phyloP scores from a whole-genome alignment of 2,797 vertebrate genomes.

The Apogon hyalosoma region DNA sequence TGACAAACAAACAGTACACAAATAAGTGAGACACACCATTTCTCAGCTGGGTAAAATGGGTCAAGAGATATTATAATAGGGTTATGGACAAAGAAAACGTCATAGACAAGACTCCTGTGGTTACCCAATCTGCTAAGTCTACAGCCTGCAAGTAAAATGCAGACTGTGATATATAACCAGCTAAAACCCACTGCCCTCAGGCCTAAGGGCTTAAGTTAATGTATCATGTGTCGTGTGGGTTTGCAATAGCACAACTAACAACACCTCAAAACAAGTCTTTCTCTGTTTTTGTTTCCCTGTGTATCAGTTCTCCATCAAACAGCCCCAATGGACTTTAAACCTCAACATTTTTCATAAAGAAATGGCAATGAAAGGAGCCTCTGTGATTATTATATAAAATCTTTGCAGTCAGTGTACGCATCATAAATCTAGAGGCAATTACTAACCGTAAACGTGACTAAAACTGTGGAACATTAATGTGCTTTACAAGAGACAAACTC shows the following conservation, averaged over 20 bases:
- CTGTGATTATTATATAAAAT: neutral
- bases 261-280: neutral
- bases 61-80: slow-evolving; percentile 27
- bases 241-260: slow-evolving; percentile 4
- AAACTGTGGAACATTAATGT: neutral
- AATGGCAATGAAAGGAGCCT: neutral
- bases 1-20: slow-evolving; percentile 1
- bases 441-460: neutral
- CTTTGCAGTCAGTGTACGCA: neutral
- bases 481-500: neutral
- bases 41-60: slow-evolving; percentile 21
- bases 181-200: neutral
- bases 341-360: neutral
- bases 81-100: slow-evolving; percentile 9
- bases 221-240: slow-evolving; percentile 14
- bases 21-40: neutral
- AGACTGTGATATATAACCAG: slow-evolving; percentile 11
- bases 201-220: slow-evolving; percentile 2
- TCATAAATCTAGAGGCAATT: neutral
- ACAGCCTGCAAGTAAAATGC: neutral
- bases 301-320: neutral
- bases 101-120: neutral
- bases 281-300: neutral
- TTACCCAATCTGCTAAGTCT: slow-evolving; percentile 7
- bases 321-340: neutral